phyloP scores from a whole-genome alignment of 2,113 vertebrate species.

The Falcunculus frontatus region DNA sequence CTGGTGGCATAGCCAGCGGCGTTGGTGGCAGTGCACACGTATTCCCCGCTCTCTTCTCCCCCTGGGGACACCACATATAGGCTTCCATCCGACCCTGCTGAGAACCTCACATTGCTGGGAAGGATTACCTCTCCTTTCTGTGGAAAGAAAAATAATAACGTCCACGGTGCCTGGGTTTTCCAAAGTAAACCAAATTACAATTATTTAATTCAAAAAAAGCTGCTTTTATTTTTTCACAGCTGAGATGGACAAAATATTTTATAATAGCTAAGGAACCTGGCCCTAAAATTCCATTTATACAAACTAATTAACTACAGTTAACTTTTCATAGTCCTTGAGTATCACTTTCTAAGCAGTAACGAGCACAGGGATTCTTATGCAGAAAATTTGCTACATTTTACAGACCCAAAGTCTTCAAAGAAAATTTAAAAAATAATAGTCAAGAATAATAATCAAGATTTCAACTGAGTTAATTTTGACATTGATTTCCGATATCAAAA shows the following conservation, averaged over 20 bases:
- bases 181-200: background rate
- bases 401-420: background rate
- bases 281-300: background rate
- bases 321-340: background rate
- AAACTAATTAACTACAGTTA: background rate
- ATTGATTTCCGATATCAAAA: background rate
- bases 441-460: background rate
- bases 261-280: background rate
- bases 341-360: background rate
- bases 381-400: background rate
- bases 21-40: constrained; percentile 90
- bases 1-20: constrained; percentile 85
- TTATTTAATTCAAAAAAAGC: background rate
- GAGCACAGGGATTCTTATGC: background rate
- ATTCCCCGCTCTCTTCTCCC: constrained; percentile 87
- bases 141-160: background rate
- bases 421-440: background rate
- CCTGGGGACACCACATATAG: constrained; percentile 82
- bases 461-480: background rate
- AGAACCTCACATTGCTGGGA: constrained; percentile 73
- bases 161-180: background rate
- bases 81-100: constrained; percentile 81
- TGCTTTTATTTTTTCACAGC: background rate
- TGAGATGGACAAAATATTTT: background rate
- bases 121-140: constrained; percentile 85